Evolutionary conservation across 1,140 invertebrate genomes (phyloP).

Genomic region (Globodera rostochiensis): DNA sequence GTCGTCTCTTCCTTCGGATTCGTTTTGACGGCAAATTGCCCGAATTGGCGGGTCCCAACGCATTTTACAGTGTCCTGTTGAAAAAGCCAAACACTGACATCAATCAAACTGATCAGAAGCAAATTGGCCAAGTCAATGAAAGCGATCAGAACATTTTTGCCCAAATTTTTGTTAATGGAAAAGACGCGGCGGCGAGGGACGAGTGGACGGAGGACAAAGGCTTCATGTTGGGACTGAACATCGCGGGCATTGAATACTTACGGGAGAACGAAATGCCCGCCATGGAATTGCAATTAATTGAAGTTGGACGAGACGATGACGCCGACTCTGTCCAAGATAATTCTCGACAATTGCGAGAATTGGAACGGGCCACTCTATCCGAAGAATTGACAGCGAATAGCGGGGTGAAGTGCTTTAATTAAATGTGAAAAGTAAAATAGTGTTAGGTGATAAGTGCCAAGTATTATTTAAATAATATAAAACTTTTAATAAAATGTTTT

Average conservation of each 20-base stretch:
- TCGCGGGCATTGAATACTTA: neutral
- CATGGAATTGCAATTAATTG: neutral
- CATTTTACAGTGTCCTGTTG: neutral
- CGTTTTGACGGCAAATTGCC: neutral
- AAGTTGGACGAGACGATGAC: too few species aligned
- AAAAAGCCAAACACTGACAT: neutral
- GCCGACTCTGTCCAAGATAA: too few species aligned
- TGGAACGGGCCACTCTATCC: too few species aligned
- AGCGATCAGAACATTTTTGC: neutral
- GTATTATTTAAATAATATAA: too few species aligned
- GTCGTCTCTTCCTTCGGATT: neutral
- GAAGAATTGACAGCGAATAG: too few species aligned
- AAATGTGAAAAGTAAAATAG: neutral
- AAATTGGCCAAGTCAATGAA: too few species aligned
- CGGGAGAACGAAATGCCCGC: neutral
- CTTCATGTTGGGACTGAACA: neutral
- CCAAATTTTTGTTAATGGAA: neutral
- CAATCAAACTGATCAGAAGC: neutral
- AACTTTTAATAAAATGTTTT: too few species aligned
- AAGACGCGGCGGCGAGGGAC: neutral
- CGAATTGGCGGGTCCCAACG: neutral
- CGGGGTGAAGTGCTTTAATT: too few species aligned
- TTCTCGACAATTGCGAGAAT: too few species aligned
- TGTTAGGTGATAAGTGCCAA: neutral
- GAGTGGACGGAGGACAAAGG: neutral